Evolutionary conservation across 2,888 invertebrate genomes (phyloP), one percentile per base, ranked within the genome.

Genomic region (Rhamnusium bicolor): DNA sequence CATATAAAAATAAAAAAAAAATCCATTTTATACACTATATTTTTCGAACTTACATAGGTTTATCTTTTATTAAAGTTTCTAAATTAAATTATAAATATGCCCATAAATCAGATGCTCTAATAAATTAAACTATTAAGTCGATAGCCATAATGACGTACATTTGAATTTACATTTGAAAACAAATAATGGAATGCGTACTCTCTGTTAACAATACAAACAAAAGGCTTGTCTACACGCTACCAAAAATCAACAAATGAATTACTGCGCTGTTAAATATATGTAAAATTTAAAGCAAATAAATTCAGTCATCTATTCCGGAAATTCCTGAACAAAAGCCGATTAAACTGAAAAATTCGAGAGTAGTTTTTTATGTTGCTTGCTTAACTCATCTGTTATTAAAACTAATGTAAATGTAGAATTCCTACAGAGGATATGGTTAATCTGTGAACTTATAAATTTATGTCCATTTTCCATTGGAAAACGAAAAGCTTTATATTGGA

Each of bases 241-340:
- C 56, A 54, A 67, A 56, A 67, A 67, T 67, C 67, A 67, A 67
- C 67, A 67, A 67, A 66, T 21, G 66, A 66, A 67, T 56, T 67
- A 56, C 24, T 40, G 67, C 56, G 12, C 24, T 40, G 67, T 56
- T 67, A 56, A 65, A 65, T 56, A 67, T 67, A 67, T 67, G 67
- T 51, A 67, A 67, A 67, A 67, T 66, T 66, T 14, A 10, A 21
- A 66, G 53, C 66, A 56, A 56, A 54, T 51, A 56, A 40, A 54
- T 18, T 10, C 54, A 51, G 27, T 46, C 40, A 14, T 24, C 29
- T 46, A n/a, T 21, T 24, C 56, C 8, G 67, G 56, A 14, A 46
- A 56, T 40, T 46, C 56, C 24, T 8, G 14, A 12, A 46, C 24
- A 32, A 67, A 67, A 56, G 67, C 56, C 19, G 67, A 67, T 56